Conservation (phyloP, 1,140 invertebrate genomes). For the Pemphigus obesinymphae region DNA sequence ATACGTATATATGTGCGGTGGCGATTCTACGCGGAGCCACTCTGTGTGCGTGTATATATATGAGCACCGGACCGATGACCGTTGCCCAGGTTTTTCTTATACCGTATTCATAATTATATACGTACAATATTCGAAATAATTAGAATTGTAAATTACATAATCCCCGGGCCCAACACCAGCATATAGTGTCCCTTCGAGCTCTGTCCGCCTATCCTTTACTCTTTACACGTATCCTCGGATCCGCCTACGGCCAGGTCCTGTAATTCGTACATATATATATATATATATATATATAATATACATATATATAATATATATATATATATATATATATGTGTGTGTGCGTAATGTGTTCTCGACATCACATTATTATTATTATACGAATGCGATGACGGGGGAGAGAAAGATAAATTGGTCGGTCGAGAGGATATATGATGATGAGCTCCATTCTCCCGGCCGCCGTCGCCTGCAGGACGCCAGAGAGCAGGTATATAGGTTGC, state of each 20-base stretch:
- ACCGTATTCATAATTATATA: not conserved
- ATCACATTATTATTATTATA: not conserved
- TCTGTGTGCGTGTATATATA: not conserved
- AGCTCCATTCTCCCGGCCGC: not conserved
- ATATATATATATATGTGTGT: not conserved
- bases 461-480: not conserved
- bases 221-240: not conserved
- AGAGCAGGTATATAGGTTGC: constrained; percentile 19
- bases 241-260: too few relatives aligned
- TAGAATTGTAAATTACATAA: constrained; percentile 38
- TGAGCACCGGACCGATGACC: constrained; percentile 24
- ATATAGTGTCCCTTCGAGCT: not conserved
- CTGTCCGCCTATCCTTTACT: too few relatives aligned
- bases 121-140: constrained; percentile 30
- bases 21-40: too few relatives aligned
- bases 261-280: not conserved
- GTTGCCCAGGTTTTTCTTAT: constrained; percentile 26
- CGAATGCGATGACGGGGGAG: not conserved
- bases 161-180: not conserved
- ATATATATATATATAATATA: not conserved
- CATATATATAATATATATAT: too few relatives aligned
- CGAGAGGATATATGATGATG: not conserved
- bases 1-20: too few relatives aligned
- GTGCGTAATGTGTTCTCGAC: not conserved
- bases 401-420: not conserved